Evolutionary conservation across 2,797 vertebrate species (phyloP).

Genomic region (Coreius guichenoti): DNA sequence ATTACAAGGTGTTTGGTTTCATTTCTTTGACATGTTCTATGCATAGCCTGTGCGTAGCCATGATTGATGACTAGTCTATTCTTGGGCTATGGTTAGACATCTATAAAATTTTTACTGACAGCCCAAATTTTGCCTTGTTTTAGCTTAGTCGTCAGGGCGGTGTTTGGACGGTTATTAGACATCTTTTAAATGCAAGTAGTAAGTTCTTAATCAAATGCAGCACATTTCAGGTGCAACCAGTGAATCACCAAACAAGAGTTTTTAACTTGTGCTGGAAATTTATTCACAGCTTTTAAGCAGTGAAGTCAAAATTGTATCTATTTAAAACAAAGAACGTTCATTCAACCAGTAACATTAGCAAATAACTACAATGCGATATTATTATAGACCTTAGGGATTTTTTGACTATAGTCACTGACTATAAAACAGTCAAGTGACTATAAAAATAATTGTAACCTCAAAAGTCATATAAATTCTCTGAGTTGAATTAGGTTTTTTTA

Average conservation of each 20-base stretch:
- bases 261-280: neutral
- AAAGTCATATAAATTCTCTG: neutral
- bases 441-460: neutral
- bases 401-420: neutral
- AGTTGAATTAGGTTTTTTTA: neutral
- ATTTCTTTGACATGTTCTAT: too few relatives aligned
- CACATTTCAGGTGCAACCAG: neutral
- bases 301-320: neutral
- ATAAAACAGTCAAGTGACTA: neutral
- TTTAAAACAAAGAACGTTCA: neutral
- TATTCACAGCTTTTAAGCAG: neutral
- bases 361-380: neutral
- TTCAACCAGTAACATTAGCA: neutral
- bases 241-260: neutral
- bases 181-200: neutral
- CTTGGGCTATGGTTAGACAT: too few relatives aligned
- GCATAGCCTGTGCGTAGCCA: too few relatives aligned
- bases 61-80: too few relatives aligned
- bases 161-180: too few relatives aligned
- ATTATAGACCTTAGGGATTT: neutral
- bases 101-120: too few relatives aligned
- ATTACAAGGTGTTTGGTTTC: too few relatives aligned
- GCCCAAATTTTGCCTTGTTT: too few relatives aligned
- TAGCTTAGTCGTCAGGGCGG: too few relatives aligned
- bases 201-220: neutral